phyloP scores from a whole-genome alignment of 2,888 invertebrate species.

The Teleogryllus oceanicus region DNA sequence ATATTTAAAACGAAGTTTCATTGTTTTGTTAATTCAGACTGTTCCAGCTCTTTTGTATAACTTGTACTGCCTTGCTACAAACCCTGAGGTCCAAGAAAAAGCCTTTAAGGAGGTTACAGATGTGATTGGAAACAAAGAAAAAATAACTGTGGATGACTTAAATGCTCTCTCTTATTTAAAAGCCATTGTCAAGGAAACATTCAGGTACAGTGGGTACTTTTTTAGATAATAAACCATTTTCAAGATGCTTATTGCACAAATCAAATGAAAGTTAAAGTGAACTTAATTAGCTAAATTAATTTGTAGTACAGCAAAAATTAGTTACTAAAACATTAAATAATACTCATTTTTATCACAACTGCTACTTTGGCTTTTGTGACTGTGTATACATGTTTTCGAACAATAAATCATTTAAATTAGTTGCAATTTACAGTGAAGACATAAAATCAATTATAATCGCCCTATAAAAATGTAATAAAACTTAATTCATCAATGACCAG shows the following conservation, averaged over 20 bases:
- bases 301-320: no score
- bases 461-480: no score
- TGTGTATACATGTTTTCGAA: no score
- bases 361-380: no score
- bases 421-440: no score
- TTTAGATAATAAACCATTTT: neutral
- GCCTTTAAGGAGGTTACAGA: constrained; percentile 47
- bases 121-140: constrained; percentile 42
- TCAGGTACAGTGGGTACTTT: constrained; percentile 45
- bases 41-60: constrained; percentile 48
- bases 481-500: no score
- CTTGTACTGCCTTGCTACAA: constrained; percentile 49
- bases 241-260: neutral
- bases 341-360: no score
- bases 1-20: no score
- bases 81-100: constrained; percentile 48
- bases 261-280: no score
- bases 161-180: constrained; percentile 53
- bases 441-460: no score
- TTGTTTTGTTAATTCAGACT: constrained; percentile 45
- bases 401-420: no score
- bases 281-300: neutral
- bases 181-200: constrained; percentile 62
- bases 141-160: constrained; percentile 46
- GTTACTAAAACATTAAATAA: no score